Conservation (phyloP, 2,888 invertebrate species). For the Tineola bisselliella region DNA sequence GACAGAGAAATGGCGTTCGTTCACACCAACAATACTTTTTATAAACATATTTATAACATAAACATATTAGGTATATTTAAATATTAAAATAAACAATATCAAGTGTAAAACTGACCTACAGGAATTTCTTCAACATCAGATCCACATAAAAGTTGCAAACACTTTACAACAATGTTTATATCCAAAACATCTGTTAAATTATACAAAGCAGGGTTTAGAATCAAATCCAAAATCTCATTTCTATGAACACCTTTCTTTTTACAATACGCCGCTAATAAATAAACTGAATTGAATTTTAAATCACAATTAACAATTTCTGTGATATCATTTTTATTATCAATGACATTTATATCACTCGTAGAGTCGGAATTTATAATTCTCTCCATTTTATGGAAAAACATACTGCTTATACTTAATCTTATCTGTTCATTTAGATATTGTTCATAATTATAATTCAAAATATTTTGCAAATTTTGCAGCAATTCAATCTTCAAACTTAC, state of each 20-base stretch:
- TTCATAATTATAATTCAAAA: constrained; percentile 33
- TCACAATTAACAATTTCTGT: neutral
- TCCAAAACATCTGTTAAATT: constrained; percentile 35
- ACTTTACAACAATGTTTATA: constrained; percentile 37
- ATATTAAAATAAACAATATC: too few species aligned
- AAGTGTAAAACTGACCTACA: constrained; percentile 30
- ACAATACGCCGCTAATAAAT: constrained; percentile 45
- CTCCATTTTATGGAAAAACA: neutral
- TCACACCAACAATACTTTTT: too few species aligned
- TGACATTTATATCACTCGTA: constrained; percentile 30
- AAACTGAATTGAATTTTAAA: constrained; percentile 40
- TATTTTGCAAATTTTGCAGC: constrained; percentile 28
- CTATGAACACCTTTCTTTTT: constrained; percentile 33
- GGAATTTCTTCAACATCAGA: constrained; percentile 32
- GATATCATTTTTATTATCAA: constrained; percentile 20
- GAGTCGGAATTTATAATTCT: neutral
- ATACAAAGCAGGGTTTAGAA: constrained; percentile 42
- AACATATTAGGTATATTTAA: too few species aligned
- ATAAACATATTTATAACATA: too few species aligned
- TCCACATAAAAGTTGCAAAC: constrained; percentile 36
- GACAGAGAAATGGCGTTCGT: too few species aligned
- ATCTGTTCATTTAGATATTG: constrained; percentile 26
- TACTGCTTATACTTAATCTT: constrained; percentile 25
- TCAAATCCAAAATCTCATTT: constrained; percentile 40
- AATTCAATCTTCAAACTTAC: constrained; percentile 31